Base-by-base conservation (phyloP, 2,888 invertebrate species). In the Eilema griseolum region DNA sequence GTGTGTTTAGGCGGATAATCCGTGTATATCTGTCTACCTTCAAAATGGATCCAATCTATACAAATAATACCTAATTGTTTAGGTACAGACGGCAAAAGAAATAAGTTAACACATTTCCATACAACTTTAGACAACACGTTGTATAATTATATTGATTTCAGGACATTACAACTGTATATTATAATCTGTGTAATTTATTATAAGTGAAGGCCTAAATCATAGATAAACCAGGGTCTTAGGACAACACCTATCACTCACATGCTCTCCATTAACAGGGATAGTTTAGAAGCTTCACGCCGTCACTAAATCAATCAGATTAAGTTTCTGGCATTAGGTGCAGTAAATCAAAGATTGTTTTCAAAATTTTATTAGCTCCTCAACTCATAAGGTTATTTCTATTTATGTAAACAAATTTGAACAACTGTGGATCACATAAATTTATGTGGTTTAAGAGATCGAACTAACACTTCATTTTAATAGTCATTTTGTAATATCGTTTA, bases 321-420 rank as follows among this genome's bases (percentile, higher is more conserved):
- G 52, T n/a, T 52, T 52, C 52, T n/a, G 52, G 10, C 20, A 52
- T n/a, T 52, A 52, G 8, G n/a, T 20, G 52, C 2, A 52, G n/a
- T 52, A 52, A 52, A 52, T 52, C 52, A 52, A 52, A 52, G 52
- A 7, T 10, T 52, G 52, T 52, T 52, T 52, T 52, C 52, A n/a
- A 52, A 52, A 52, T 52, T 52, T 52, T 52, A 52, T 52, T 20
- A 52, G n/a, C 52, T 66, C 28, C 61, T 67, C 46, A 52, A 72
- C 61, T 67, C 66, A n/a, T 52, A 52, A 52, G n/a, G 52, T n/a
- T 52, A 52, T 52, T 52, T 52, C 52, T 52, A 52, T 52, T 52
- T 52, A 52, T 52, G 52, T 52, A 52, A 52, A 52, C 52, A 52
- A 52, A 52, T n/a, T n/a, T n/a, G 52, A 52, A 52, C 52, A 52